Evolutionary conservation across 2,797 vertebrate genomes (phyloP).

Genomic region (Busarellus nigricollis): DNA sequence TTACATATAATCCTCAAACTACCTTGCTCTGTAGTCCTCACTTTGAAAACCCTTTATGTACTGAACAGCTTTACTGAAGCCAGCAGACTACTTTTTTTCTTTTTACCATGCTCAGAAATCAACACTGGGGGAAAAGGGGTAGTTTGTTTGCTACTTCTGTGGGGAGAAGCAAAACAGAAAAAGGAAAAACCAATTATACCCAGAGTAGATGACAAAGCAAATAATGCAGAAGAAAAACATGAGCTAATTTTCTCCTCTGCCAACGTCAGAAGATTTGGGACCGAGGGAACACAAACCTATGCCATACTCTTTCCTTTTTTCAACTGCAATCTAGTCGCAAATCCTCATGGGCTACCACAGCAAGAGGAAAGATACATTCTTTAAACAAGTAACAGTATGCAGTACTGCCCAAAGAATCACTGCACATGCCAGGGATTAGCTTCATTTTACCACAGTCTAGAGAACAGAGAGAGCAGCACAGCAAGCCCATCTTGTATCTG

Average conservation of each 20-base stretch:
- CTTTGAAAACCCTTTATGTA: neutral
- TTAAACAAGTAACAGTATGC: fast-evolving
- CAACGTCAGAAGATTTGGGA: fast-evolving
- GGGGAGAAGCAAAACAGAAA: neutral
- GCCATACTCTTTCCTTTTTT: neutral
- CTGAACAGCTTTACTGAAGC: neutral
- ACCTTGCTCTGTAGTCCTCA: neutral
- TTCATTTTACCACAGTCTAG: too few relatives aligned
- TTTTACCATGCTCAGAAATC: neutral
- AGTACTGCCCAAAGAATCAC: neutral
- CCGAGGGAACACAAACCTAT: fast-evolving
- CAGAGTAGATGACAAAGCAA: neutral
- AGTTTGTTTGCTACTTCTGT: neutral
- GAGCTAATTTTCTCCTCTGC: neutral
- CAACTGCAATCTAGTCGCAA: neutral
- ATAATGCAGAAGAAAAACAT: neutral
- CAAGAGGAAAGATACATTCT: neutral
- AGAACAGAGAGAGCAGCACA: neutral
- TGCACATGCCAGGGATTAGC: fast-evolving
- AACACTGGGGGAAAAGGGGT: neutral
- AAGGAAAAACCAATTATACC: neutral
- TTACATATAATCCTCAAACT: neutral
- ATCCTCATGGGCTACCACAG: neutral
- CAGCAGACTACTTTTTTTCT: neutral
- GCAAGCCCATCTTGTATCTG: fast-evolving